These are phyloP conservation scores for Prorops nasuta DNA, from an alignment of 1,140 invertebrate species.

Conservation along the genomic window DNA sequence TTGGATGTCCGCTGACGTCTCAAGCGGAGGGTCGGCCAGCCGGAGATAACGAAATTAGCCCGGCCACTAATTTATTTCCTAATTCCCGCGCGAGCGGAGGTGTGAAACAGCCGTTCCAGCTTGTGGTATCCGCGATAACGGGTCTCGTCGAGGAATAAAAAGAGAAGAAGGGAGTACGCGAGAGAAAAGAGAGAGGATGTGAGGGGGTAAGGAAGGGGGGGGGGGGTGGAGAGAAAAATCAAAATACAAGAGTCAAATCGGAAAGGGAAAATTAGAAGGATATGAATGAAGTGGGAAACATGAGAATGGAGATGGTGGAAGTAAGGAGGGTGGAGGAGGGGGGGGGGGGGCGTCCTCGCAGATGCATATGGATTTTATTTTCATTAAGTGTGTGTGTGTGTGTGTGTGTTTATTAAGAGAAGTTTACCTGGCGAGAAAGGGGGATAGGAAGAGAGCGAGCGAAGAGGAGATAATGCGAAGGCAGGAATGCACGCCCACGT, in stretches of 20 bases:
- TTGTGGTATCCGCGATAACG: conserved; percentile 16
- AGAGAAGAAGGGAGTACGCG: conserved; percentile 7
- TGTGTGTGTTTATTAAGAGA: too few relatives aligned
- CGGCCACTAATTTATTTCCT: conserved; percentile 48
- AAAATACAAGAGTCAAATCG: too few relatives aligned
- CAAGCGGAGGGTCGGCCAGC: conserved; percentile 26
- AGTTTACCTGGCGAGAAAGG: neutral
- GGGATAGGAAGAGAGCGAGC: conserved; percentile 12
- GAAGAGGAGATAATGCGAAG: conserved; percentile 5
- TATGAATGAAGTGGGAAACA: too few relatives aligned
- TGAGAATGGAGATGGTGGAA: too few relatives aligned
- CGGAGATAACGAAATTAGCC: conserved; percentile 48
- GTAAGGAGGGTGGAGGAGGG: too few relatives aligned
- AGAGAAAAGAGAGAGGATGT: conserved; percentile 1
- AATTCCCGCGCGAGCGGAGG: conserved; percentile 45
- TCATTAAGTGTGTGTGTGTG: too few relatives aligned
- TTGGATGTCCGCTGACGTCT: conserved; percentile 30
- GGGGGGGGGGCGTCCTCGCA: too few relatives aligned
- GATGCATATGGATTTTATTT: too few relatives aligned
- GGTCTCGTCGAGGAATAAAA: conserved; percentile 6
- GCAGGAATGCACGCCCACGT: neutral
- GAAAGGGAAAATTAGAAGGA: too few relatives aligned
- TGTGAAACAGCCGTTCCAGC: conserved; percentile 45
- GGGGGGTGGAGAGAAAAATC: conserved; percentile 6
- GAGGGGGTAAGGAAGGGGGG: neutral